A percentile compares a stretch with the other conserved stretches of the same genome.
Evolutionary conservation across 2,113 vertebrate species (phyloP).

Genomic region (Mesembrinibis cayennensis): DNA sequence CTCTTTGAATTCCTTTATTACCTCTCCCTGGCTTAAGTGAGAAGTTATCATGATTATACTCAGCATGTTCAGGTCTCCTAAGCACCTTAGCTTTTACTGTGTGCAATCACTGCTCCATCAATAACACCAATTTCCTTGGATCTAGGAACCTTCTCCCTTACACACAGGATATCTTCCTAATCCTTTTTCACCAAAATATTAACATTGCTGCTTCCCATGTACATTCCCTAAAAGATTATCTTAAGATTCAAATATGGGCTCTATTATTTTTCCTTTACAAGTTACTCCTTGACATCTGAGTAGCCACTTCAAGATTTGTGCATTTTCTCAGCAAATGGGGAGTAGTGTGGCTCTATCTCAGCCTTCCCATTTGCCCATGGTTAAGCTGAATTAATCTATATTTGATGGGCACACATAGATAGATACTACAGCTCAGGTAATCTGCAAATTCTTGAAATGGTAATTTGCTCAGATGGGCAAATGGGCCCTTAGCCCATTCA

Average conservation of each 20-base stretch:
- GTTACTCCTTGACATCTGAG: not conserved
- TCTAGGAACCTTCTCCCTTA: not conserved
- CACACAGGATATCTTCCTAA: not conserved
- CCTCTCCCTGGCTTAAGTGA: not conserved
- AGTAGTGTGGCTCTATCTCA: not conserved
- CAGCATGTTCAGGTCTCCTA: not conserved
- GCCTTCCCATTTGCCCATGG: not conserved
- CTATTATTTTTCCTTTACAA: not conserved
- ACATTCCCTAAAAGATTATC: not conserved
- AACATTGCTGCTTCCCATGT: not conserved
- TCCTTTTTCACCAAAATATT: not conserved
- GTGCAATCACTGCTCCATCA: not conserved
- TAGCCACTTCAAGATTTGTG: not conserved
- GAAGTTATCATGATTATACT: not conserved
- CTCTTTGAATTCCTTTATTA: not conserved
- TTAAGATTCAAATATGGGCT: not conserved
- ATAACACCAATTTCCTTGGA: not conserved
- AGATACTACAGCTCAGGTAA: not conserved
- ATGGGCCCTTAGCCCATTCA: not conserved
- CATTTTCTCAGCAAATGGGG: not conserved
- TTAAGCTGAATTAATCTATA: not conserved
- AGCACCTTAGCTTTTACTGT: not conserved
- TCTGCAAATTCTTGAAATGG: not conserved
- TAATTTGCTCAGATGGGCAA: not conserved
- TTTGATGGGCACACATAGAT: not conserved